Percentiles rank a stretch among this genome's conserved stretches.
These are phyloP conservation scores for Drosophila fulvimacula DNA, from an alignment of 2,888 invertebrate genomes.

Conservation along the genomic window DNA sequence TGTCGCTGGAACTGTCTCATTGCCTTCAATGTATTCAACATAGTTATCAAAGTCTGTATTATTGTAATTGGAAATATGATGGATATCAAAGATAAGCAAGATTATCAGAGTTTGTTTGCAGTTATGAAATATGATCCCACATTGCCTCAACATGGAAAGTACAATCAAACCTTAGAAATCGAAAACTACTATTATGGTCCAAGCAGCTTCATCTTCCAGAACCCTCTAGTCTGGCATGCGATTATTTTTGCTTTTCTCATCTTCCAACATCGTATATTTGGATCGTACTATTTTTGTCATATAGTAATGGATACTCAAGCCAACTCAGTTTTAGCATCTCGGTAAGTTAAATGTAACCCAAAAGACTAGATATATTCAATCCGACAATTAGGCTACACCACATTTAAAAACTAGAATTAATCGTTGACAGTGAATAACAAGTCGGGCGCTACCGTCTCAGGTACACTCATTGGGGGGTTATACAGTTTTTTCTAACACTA, in stretches of 20 bases:
- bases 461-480: too few relatives aligned
- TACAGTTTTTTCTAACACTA: too few relatives aligned
- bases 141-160: neutral
- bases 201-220: conserved; percentile 85
- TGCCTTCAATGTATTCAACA: conserved; percentile 95
- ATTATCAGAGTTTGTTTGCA: conserved; percentile 50
- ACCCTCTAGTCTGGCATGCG: conserved; percentile 93
- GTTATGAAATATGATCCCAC: conserved; percentile 37
- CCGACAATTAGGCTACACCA: too few relatives aligned
- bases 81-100: conserved; percentile 20
- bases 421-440: too few relatives aligned
- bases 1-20: conserved; percentile 95
- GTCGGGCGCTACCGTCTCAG: too few relatives aligned
- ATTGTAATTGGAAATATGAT: conserved; percentile 96
- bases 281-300: conserved; percentile 98
- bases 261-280: conserved; percentile 95
- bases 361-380: neutral
- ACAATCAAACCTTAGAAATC: neutral
- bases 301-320: conserved; percentile 98
- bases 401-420: too few relatives aligned
- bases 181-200: conserved; percentile 59
- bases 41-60: conserved; percentile 93
- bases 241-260: conserved; percentile 97
- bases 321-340: conserved; percentile 95
- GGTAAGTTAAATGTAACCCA: conserved; percentile 86